phyloP scores from a whole-genome alignment of 2,888 invertebrate genomes.

The Seira sanloemensis region DNA sequence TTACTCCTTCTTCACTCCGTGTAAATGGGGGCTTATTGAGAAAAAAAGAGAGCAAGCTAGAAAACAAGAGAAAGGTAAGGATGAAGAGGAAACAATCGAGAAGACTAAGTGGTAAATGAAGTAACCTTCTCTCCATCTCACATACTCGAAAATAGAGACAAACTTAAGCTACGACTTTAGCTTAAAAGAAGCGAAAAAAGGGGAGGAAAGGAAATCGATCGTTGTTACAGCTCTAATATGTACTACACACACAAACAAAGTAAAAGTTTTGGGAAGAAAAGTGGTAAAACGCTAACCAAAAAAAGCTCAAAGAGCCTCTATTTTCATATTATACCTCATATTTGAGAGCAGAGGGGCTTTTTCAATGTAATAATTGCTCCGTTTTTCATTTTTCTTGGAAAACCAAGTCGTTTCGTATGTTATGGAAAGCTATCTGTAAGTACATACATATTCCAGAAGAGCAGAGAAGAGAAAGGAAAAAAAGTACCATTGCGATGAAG shows the following conservation, averaged over 20 bases:
- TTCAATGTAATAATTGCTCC: slow-evolving; percentile 16
- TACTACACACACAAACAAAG: slow-evolving; percentile 8
- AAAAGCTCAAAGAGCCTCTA: not conserved
- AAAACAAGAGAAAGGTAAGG: not conserved
- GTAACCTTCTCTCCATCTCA: slow-evolving; percentile 9
- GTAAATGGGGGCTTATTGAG: not conserved
- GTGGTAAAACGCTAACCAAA: slow-evolving; percentile 11
- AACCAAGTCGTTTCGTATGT: not conserved
- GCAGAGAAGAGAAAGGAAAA: too few species aligned
- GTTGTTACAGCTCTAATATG: slow-evolving; percentile 26
- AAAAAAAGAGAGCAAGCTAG: not conserved
- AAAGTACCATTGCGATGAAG: not conserved
- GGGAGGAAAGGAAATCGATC: slow-evolving; percentile 28
- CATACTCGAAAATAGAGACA: slow-evolving; percentile 5
- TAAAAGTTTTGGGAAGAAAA: slow-evolving; percentile 16
- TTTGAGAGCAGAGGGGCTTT: not conserved
- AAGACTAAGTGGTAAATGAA: slow-evolving; percentile 16
- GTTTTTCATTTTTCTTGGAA: slow-evolving; percentile 8
- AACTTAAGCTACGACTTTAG: not conserved
- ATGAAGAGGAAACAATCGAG: slow-evolving; percentile 13
- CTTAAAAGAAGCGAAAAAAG: slow-evolving; percentile 7
- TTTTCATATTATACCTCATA: not conserved
- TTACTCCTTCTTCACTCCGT: not conserved
- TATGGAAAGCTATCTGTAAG: not conserved
- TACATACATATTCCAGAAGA: not conserved